Percentiles rank a stretch among this genome's conserved stretches.
Evolutionary conservation across 2,113 vertebrate genomes (phyloP).

Genomic region (Merops nubicus): DNA sequence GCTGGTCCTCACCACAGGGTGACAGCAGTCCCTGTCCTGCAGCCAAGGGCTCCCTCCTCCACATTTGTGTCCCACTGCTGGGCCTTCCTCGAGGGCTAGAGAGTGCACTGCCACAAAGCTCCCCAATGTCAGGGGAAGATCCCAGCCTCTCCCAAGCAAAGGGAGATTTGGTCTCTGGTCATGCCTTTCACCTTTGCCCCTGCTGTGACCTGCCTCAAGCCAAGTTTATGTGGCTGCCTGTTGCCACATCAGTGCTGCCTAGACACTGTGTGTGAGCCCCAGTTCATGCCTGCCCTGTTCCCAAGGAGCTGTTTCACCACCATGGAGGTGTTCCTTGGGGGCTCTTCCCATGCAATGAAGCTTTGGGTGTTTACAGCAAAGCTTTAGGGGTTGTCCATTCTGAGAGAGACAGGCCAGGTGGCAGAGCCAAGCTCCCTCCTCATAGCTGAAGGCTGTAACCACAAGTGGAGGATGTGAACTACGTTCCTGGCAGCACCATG

Average conservation of each 20-base stretch:
- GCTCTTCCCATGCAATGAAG: not conserved
- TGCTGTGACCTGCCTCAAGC: not conserved
- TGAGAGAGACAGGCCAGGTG: not conserved
- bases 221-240: not conserved
- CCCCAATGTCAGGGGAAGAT: not conserved
- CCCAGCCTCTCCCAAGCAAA: not conserved
- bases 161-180: not conserved
- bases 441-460: not conserved
- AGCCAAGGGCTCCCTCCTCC: not conserved
- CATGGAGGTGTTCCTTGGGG: not conserved
- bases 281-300: not conserved
- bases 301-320: not conserved
- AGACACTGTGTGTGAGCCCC: fast-evolving
- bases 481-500: not conserved
- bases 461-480: not conserved
- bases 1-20: not conserved
- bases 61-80: not conserved
- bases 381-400: not conserved
- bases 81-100: too few relatives aligned
- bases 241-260: not conserved
- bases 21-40: not conserved
- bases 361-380: not conserved
- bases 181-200: not conserved
- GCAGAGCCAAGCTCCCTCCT: not conserved
- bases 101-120: too few relatives aligned